A percentile compares a stretch with the other conserved stretches of the same genome.
These are phyloP conservation scores for Whitmania pigra DNA, from an alignment of 1,140 invertebrate species.

Conservation along the genomic window DNA sequence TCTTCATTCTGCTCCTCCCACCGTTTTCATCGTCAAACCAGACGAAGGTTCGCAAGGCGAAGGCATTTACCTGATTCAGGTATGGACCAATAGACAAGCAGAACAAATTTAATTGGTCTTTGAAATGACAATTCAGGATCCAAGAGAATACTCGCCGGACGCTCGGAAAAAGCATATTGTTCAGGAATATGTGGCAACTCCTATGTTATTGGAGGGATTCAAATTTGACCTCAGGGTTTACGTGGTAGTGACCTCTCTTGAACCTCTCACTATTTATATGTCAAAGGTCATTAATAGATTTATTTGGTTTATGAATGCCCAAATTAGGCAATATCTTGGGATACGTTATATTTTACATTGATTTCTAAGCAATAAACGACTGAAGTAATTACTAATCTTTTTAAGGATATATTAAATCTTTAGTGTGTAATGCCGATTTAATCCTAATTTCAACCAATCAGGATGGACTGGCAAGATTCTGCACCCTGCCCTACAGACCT, in stretches of 20 bases:
- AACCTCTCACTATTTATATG: slow-evolving; percentile 45
- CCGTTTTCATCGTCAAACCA: slow-evolving; percentile 46
- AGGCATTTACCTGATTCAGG: slow-evolving; percentile 44
- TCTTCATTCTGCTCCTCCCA: slow-evolving; percentile 7
- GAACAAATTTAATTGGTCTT: no score
- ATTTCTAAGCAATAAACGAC: no score
- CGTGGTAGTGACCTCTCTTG: slow-evolving; percentile 42
- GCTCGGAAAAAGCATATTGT: slow-evolving; percentile 17
- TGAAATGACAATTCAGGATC: slow-evolving; percentile 28
- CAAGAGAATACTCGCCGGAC: slow-evolving; percentile 32
- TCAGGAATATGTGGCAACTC: slow-evolving; percentile 44
- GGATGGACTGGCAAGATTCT: slow-evolving; percentile 45
- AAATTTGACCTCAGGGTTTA: slow-evolving; percentile 48
- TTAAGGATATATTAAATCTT: no score
- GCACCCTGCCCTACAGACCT: slow-evolving; percentile 43
- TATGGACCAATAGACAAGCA: neutral
- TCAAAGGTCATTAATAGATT: neutral
- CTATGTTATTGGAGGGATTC: slow-evolving; percentile 43
- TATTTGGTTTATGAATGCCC: neutral
- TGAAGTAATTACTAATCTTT: no score
- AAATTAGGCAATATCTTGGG: neutral
- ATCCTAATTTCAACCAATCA: slow-evolving; percentile 30
- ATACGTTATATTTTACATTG: neutral
- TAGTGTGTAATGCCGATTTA: no score
- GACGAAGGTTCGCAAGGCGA: slow-evolving; percentile 46